Evolutionary conservation across 2,113 vertebrate genomes (phyloP), one percentile per base, ranked within the genome.

Genomic region (Scortum barcoo): DNA sequence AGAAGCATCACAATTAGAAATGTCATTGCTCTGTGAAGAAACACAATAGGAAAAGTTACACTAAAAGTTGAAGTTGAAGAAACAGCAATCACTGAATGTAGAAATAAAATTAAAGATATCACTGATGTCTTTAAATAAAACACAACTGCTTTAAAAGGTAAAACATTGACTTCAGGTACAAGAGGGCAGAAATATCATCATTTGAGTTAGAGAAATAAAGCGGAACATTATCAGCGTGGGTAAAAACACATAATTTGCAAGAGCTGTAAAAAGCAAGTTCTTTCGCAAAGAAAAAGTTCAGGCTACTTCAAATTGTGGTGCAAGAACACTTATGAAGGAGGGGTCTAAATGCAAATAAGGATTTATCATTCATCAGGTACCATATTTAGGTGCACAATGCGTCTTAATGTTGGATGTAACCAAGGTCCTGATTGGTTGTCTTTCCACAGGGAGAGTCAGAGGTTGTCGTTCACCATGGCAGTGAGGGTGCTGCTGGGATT

Each of bases 391-490:
- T 19, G 17, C 38, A 33, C 33, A 19, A 10, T 9, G 28, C 17
- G 11, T 60, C 7, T 60, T 66, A 48, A 46, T n/a, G 16, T 7
- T 42, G 33, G 40, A 28, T 60, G 19, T 24, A 22, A 63, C 19
- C 4, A 26, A 66, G 26, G 51, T 67, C 10, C 20, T 44, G 28
- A 67, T 22, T 22, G 36, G 7, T 28, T 44, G 30, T 68, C 5
- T 46, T 50, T 67, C 42, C 40, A 0, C 90, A 97, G 97, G 0
- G 98, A 99, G 92, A 92, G 97, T 0, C 98, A 99, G 95, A 93
- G 96, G 70, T 90, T 99, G 66, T 99, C 98, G 1, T 99, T 99
- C 94, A 97, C 96, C 50, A 98, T 99, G 97, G 98, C 98, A 1
- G 95, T 99, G 81, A 96, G 98, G 0, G 97, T 99, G 68, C 95